A percentile compares a stretch with the other conserved stretches of the same genome.
phyloP scores from a whole-genome alignment of 2,888 invertebrate species.

The Hyposoter didymator region DNA sequence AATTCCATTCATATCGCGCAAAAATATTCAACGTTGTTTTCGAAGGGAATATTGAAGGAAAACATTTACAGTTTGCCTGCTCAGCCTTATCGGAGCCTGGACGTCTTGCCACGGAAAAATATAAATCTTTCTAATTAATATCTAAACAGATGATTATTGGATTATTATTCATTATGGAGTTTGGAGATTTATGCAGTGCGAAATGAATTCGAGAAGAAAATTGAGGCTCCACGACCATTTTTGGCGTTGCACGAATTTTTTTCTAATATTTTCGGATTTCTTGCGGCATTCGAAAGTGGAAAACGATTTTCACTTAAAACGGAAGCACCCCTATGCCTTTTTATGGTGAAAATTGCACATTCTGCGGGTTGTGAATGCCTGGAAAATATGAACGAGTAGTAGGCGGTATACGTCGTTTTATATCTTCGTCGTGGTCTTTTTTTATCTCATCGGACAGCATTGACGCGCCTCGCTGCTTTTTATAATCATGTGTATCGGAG shows the following conservation, averaged over 20 bases:
- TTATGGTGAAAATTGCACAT: conserved; percentile 57
- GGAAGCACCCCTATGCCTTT: conserved; percentile 12
- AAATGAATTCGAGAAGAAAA: not conserved
- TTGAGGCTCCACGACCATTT: not conserved
- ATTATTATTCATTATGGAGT: not conserved
- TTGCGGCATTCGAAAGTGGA: not conserved
- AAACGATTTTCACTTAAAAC: not conserved
- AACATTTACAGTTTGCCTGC: conserved; percentile 33
- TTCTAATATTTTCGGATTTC: not conserved
- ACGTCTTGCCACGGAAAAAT: not conserved
- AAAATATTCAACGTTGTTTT: conserved; percentile 12
- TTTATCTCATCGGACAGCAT: conserved; percentile 38
- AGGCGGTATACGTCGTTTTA: conserved; percentile 30
- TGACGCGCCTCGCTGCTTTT: conserved; percentile 44
- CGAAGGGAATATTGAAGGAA: conserved; percentile 43
- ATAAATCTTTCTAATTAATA: not conserved
- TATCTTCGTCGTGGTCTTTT: conserved; percentile 33
- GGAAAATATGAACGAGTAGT: not conserved
- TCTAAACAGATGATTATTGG: not conserved
- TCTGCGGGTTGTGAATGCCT: conserved; percentile 38
- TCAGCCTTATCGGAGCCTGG: not conserved
- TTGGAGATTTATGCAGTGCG: not conserved
- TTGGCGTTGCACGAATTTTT: not conserved
- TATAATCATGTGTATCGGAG: conserved; percentile 50
- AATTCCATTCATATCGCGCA: conserved; percentile 10